phyloP scores from a whole-genome alignment of 2,888 invertebrate species.

The Phyto melanocephala region DNA sequence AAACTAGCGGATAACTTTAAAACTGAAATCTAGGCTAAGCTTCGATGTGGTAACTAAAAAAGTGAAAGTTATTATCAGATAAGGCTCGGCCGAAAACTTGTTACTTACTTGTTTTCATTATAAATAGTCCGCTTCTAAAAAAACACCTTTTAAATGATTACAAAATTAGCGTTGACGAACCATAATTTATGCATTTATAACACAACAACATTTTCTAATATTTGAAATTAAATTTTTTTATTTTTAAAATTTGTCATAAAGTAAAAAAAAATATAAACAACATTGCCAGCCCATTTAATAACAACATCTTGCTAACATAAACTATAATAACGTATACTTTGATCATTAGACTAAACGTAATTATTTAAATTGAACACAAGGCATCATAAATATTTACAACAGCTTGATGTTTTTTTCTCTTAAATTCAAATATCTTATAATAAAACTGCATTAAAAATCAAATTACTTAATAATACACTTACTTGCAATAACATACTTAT shows the following conservation, averaged over 20 bases:
- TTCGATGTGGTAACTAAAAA: too few species aligned
- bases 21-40: too few species aligned
- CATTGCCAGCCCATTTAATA: conserved; percentile 15
- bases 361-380: conserved; percentile 53
- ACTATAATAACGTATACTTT: conserved; percentile 48
- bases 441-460: conserved; percentile 48
- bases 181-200: neutral
- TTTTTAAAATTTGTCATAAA: too few species aligned
- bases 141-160: neutral
- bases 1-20: too few species aligned
- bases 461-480: conserved; percentile 55
- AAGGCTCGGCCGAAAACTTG: too few species aligned
- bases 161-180: neutral
- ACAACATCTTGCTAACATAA: conserved; percentile 44
- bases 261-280: neutral
- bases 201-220: neutral
- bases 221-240: too few species aligned
- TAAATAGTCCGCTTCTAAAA: too few species aligned
- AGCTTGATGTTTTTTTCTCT: neutral
- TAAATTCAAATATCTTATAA: conserved; percentile 27
- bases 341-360: conserved; percentile 49
- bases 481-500: neutral
- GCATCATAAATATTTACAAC: conserved; percentile 40
- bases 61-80: too few species aligned
- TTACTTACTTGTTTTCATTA: too few species aligned